Base-by-base conservation (phyloP, 2,113 vertebrate genomes). In the Solea senegalensis region DNA sequence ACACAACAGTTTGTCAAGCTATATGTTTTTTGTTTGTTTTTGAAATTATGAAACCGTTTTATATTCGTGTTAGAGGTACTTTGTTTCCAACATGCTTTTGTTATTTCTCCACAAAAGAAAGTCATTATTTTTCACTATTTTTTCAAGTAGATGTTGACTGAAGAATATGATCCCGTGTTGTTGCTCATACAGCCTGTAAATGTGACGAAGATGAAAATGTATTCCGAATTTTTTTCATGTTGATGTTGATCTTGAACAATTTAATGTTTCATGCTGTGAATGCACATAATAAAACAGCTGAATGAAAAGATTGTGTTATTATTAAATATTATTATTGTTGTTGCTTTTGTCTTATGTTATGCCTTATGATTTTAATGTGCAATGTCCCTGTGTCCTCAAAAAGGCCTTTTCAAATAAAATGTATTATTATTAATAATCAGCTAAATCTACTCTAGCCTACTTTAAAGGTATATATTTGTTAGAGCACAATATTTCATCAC, bases 1-100 rank as follows among this genome's bases (percentile, higher is more conserved):
- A 88, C 6, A 49, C 11, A 1, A 21, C 0, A 5, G 26, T n/a
- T 8, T 64, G 15, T 57, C 53, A 9, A 26, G 43, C 27, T 13
- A 41, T 56, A 27, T 65, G 9, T 65, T 70, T 43, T 45, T 43
- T 0, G 1, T 39, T 4, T 13, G 21, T 8, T 52, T n/a, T 21
- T 26, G 21, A 69, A 12, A 50, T 28, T 60, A 46, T 44, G 50
- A 72, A 69, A 13, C 26, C 52, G 7, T 80, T 81, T 74, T 81
- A 57, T 65, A 76, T 57, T 84, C 68, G 68, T 14, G 58, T 39
- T 44, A 26, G n/a, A 16, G 16, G 40, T 74, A 16, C 21, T 63
- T 59, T 78, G 39, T 81, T 74, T 56, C 56, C 10, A 51, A 15
- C 3, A 69, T 60, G 39, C n/a, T 61, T 51, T 52, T 57, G 13